phyloP scores from a whole-genome alignment of 1,140 invertebrate species.

The Apis cerana region DNA sequence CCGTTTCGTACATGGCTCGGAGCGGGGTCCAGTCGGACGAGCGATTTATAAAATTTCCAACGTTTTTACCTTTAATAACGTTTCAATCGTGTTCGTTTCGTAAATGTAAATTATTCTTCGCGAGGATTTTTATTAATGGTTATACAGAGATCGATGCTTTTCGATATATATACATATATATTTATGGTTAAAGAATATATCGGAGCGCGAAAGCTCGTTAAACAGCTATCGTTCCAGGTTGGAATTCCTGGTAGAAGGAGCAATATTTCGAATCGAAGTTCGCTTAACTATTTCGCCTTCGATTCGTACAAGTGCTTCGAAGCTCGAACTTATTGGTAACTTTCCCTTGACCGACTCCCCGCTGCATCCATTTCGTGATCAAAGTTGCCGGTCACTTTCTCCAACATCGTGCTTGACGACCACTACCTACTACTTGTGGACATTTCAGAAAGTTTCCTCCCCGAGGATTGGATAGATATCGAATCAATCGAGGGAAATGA shows the following conservation, averaged over 20 bases:
- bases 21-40: too few species aligned
- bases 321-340: too few species aligned
- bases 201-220: not conserved
- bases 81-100: too few species aligned
- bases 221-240: not conserved
- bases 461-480: not conserved
- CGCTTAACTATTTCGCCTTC: too few species aligned
- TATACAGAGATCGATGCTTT: not conserved
- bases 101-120: too few species aligned
- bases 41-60: too few species aligned
- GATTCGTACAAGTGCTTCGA: too few species aligned
- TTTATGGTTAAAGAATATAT: not conserved
- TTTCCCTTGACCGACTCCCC: not conserved
- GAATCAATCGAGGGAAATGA: not conserved
- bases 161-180: not conserved
- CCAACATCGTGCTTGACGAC: not conserved
- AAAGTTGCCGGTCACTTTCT: not conserved
- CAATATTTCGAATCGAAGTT: too few species aligned
- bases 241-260: not conserved
- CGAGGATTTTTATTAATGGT: too few species aligned
- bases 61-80: too few species aligned
- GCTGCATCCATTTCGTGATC: not conserved
- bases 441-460: not conserved
- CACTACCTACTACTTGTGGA: not conserved
- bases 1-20: not conserved